A percentile compares a stretch with the other conserved stretches of the same genome.
Conservation (phyloP, 2,113 vertebrate genomes). For the Rhegmatorhina hoffmannsi region DNA sequence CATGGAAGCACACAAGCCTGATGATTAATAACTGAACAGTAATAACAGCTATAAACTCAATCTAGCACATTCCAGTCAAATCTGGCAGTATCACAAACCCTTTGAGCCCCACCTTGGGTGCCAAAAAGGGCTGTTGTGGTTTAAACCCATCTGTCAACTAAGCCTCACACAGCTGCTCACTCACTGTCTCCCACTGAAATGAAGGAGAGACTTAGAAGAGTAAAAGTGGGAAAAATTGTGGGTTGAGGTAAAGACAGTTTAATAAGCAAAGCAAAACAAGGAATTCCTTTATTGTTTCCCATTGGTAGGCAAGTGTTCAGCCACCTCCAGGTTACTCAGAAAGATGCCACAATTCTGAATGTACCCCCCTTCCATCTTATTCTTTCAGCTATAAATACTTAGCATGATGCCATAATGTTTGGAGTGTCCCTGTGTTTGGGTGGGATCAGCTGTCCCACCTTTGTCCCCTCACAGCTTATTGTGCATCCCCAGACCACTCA, state of each 20-base stretch:
- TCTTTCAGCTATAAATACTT: neutral
- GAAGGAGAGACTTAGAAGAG: neutral
- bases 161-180: neutral
- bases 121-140: neutral
- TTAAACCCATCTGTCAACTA: neutral
- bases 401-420: neutral
- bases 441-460: neutral
- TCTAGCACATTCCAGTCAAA: neutral
- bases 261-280: neutral
- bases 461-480: neutral
- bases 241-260: neutral
- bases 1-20: neutral
- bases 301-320: neutral
- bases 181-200: neutral
- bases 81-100: neutral
- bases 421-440: neutral
- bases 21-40: neutral
- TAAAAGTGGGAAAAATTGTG: neutral
- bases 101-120: neutral
- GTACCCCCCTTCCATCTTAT: neutral
- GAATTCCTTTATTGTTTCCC: neutral
- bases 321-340: neutral
- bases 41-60: neutral
- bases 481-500: neutral
- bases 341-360: neutral